Base-by-base conservation (phyloP, 1,140 invertebrate species). In the Zaprionus nigranus region DNA sequence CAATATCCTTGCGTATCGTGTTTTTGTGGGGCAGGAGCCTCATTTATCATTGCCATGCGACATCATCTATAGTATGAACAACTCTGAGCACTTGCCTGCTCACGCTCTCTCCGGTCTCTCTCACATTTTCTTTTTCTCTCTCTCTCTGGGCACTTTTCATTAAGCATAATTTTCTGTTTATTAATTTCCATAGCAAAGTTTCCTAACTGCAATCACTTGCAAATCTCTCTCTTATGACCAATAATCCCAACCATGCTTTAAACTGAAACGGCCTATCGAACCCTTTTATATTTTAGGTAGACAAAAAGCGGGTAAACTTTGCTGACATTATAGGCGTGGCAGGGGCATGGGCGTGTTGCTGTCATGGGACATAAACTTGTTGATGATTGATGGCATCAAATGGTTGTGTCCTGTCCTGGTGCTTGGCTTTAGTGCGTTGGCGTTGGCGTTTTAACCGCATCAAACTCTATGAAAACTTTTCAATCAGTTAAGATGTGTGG, bases 311-410 rank as follows among this genome's bases (percentile, higher is more conserved):
- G 49, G 34, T 28, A 22, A 40, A 59, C 17, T 38, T 49, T 61
- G 43, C 9, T 76, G 66, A 82, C 74, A 83, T 72, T 38, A 74
- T 70, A 74, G 49, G 36, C 49, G 57, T 17, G 13, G 3, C 57
- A 17, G 17, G 57, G 30, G 64, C 38, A 49, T 74, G 59, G 24
- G 26, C 30, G 30, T 57, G 70, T 67, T 74, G 71, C 60, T 57
- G 67, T 59, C 49, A 36, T 71, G 62, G 70, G 76, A 72, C 69
- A 69, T 83, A 54, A 72, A 87, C 83, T 83, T 80, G 84, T 83
- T 88, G 84, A 83, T 87, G 84, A 87, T 87, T 88, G 84, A 88
- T 87, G 63, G 57, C 64, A 66, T 40, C 22, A 12, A 81, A 51
- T 61, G 67, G 56, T 59, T 68, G 79, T 17, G 79, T 17, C 40